These are phyloP conservation scores for Cephus runcator DNA, from an alignment of 2,888 invertebrate genomes.

Conservation along the genomic window DNA sequence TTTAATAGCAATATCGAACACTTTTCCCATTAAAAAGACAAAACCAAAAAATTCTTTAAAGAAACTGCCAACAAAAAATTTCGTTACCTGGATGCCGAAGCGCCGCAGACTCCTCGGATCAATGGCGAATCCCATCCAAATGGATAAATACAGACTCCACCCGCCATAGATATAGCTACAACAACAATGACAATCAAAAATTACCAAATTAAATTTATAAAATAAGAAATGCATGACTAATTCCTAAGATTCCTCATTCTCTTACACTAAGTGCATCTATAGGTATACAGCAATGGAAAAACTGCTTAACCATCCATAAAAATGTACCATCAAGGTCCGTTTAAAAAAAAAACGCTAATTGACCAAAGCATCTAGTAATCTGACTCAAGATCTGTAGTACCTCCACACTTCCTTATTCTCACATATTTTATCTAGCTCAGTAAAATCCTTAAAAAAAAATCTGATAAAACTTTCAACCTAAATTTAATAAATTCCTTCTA, in stretches of 20 bases:
- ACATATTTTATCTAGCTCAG: background rate
- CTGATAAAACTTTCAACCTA: background rate
- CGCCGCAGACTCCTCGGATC: slow-evolving; percentile 88
- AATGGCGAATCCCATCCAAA: slow-evolving; percentile 89
- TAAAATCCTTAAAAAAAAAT: background rate
- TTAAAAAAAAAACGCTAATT: background rate
- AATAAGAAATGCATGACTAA: background rate
- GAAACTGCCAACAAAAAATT: background rate
- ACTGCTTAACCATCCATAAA: background rate
- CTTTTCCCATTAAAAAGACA: background rate
- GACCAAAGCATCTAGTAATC: background rate
- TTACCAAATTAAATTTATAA: slow-evolving; percentile 11
- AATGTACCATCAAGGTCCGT: background rate
- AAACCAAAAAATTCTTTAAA: background rate
- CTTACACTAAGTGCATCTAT: background rate
- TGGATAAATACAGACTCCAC: slow-evolving; percentile 89
- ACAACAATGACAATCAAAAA: slow-evolving; percentile 38
- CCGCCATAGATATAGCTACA: slow-evolving; percentile 86
- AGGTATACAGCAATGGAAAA: background rate
- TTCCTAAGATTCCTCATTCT: background rate
- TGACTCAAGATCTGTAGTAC: background rate
- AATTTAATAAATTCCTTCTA: background rate
- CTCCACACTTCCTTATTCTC: background rate
- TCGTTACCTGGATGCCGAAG: slow-evolving; percentile 80
- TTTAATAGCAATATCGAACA: background rate